A percentile compares a stretch with the other conserved stretches of the same genome.
Conservation (phyloP, 2,113 vertebrate genomes). For the Thunnus maccoyii region DNA sequence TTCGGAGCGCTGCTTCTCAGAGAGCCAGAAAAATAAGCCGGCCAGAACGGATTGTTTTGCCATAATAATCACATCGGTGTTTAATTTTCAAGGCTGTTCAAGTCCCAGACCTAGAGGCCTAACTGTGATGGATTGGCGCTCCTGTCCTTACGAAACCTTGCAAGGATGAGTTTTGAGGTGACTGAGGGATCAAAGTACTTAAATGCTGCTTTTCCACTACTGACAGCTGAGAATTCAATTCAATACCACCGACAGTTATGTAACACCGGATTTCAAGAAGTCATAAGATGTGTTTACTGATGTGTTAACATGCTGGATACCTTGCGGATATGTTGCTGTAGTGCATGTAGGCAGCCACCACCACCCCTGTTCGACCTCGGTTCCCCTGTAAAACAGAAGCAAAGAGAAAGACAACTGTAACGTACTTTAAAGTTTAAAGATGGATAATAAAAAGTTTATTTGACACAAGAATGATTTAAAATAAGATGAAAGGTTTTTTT, state of each 20-base stretch:
- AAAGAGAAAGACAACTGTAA: neutral
- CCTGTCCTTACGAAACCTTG: slow-evolving; percentile 40
- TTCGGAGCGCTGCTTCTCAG: slow-evolving; percentile 12
- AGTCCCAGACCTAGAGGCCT: slow-evolving; percentile 13
- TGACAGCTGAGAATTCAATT: slow-evolving; percentile 2
- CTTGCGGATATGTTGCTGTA: slow-evolving; percentile 99
- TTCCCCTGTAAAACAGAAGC: slow-evolving; percentile 87
- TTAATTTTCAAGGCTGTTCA: slow-evolving; percentile 43
- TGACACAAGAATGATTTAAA: slow-evolving; percentile 22
- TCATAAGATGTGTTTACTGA: neutral
- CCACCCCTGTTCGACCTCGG: slow-evolving; percentile 93
- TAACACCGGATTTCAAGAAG: neutral
- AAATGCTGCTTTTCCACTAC: neutral
- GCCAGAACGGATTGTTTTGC: slow-evolving; percentile 44
- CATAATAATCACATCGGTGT: slow-evolving; percentile 60
- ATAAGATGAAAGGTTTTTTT: neutral
- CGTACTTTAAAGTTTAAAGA: neutral
- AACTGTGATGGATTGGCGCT: slow-evolving; percentile 29
- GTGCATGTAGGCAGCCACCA: slow-evolving; percentile 97
- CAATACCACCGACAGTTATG: neutral
- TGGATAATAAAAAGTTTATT: slow-evolving; percentile 1
- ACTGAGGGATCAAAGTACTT: neutral
- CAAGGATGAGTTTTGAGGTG: neutral
- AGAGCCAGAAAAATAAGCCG: slow-evolving; percentile 55
- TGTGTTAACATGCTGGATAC: slow-evolving; percentile 76